Conservation (phyloP, 2,888 invertebrate species). For the Watsonalla cultraria region DNA sequence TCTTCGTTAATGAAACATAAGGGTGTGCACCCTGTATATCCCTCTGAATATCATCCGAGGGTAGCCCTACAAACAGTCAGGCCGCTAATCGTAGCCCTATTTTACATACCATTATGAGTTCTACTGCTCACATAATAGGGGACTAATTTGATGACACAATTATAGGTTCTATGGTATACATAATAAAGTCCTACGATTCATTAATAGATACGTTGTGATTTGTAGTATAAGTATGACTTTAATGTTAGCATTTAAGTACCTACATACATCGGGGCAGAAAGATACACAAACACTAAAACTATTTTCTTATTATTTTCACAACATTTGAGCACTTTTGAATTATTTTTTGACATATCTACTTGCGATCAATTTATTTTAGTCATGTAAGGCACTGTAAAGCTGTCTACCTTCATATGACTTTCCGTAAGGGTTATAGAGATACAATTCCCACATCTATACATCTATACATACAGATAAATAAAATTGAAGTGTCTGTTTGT, state of each 20-base stretch:
- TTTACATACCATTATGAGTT: slow-evolving; percentile 14
- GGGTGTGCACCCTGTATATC: slow-evolving; percentile 60
- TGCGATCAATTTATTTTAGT: background rate
- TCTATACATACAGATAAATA: no score
- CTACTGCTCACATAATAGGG: background rate
- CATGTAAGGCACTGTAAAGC: background rate
- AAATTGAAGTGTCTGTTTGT: no score
- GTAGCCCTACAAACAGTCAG: slow-evolving; percentile 46
- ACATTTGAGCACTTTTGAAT: no score
- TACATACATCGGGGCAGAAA: background rate
- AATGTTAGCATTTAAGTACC: background rate
- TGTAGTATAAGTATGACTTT: background rate
- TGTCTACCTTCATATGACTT: no score
- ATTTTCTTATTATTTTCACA: no score
- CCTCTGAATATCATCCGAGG: slow-evolving; percentile 48
- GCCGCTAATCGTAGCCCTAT: slow-evolving; percentile 43
- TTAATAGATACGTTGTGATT: background rate
- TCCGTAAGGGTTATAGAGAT: no score
- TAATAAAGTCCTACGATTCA: no score
- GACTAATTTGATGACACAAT: background rate
- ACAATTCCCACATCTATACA: no score
- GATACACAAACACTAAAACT: no score
- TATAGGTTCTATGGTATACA: no score
- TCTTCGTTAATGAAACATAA: slow-evolving; percentile 77
- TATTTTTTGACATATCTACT: no score